Conservation (phyloP, 1,140 invertebrate genomes). For the Gyrodactylus salaris region DNA sequence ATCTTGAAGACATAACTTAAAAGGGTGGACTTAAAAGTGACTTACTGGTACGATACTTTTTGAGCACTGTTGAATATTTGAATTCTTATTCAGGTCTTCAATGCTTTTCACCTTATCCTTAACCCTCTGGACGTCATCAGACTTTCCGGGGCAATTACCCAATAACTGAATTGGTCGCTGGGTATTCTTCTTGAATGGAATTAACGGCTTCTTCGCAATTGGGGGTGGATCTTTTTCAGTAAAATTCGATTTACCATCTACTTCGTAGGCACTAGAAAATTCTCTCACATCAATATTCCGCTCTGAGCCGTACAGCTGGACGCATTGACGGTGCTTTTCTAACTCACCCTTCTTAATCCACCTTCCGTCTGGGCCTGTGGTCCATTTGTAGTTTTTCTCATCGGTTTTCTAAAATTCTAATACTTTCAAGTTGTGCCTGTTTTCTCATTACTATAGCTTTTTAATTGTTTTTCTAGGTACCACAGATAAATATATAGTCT, state of each 20-base stretch:
- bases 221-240: too few relatives aligned
- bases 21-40: too few relatives aligned
- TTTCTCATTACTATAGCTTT: too few relatives aligned
- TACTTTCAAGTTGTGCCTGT: too few relatives aligned
- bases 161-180: neutral
- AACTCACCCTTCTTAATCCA: neutral
- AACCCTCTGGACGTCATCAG: neutral
- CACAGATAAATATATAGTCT: too few relatives aligned
- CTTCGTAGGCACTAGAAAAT: neutral
- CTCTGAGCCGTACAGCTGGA: neutral
- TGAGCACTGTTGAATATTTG: too few relatives aligned
- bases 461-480: too few relatives aligned
- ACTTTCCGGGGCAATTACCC: neutral
- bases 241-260: neutral
- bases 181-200: neutral
- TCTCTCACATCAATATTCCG: too few relatives aligned
- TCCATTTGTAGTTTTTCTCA: too few relatives aligned
- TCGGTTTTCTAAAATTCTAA: too few relatives aligned
- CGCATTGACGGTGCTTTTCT: neutral
- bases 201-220: neutral
- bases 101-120: neutral
- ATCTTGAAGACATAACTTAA: too few relatives aligned
- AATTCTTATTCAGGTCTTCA: neutral
- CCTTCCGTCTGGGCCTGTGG: neutral
- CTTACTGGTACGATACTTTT: too few relatives aligned